Base-by-base conservation (phyloP, 2,888 invertebrate species). In the Sinotaia quadrata region DNA sequence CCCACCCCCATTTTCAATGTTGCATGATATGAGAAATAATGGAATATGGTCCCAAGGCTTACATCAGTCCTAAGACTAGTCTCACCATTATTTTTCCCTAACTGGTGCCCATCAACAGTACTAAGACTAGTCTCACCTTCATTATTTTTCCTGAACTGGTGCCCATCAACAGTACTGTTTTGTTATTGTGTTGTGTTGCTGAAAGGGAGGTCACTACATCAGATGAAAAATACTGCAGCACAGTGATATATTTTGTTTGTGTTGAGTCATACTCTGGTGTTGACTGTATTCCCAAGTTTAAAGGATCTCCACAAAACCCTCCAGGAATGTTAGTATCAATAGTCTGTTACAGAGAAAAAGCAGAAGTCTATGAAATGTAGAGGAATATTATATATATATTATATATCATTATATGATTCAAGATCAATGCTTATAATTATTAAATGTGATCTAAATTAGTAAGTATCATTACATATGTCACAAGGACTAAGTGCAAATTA, bases 231-330 rank as follows among this genome's bases (percentile, higher is more conserved):
- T 27, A 33, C 18, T 56, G 21, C 29, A 56, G 7, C 12, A 56
- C 21, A 21, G 21, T 4, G 21, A 65, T 47, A 4, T 24, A 12
- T 4, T 27, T 31, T 27, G 4, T 10, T 12, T 56, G 33, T 3
- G 24, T 18, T 12, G 10, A 4, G 24, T 65, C 44, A 33, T 7
- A 10, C 10, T 29, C 31, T 0, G 56, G 33, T 34, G 21, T 10
- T 27, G 65, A 41, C 33, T 65, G 65, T 8, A 65, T 41, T 15
- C 37, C 54, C 56, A 41, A 54, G 65, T 65, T 65, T 27, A 3
- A 0, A 2, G 1, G 1, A 34, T 44, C 24, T 5, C 37, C 54
- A 10, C 63, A 63, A 41, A 63, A 63, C 12, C 54, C 41, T 2
- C 18, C 41, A 41, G 41, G 10, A 12, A 10, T 12, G 10, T 41